Percentiles rank a stretch among this genome's conserved stretches.
Evolutionary conservation across 2,113 vertebrate genomes (phyloP).

Genomic region (Sterna hirundo): DNA sequence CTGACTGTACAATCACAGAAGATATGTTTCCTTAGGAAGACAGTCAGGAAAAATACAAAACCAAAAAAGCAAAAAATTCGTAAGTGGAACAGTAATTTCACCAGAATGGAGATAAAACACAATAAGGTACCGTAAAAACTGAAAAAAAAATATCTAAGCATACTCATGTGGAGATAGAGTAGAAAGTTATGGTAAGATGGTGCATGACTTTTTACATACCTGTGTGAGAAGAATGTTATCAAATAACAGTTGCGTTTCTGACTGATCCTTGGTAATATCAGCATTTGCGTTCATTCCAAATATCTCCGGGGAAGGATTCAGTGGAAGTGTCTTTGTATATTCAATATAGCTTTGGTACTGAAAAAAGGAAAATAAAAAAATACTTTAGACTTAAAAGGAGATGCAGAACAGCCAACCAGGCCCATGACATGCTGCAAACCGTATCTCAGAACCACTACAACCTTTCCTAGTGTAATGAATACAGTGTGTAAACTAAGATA

Average conservation of each 20-base stretch:
- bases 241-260: conserved; percentile 85
- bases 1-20: neutral
- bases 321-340: conserved; percentile 83
- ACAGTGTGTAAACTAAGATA: neutral
- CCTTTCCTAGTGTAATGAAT: neutral
- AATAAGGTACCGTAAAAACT: neutral
- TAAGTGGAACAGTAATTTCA: neutral
- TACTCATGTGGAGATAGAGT: neutral
- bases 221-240: conserved; percentile 87
- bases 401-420: neutral
- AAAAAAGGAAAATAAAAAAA: neutral
- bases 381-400: neutral
- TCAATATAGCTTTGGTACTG: conserved; percentile 84
- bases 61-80: neutral
- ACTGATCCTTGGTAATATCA: conserved; percentile 87
- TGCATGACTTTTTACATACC: conserved; percentile 58
- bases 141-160: neutral
- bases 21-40: neutral
- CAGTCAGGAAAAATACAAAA: neutral
- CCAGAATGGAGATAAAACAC: neutral
- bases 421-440: neutral
- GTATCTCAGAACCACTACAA: neutral
- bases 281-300: conserved; percentile 89
- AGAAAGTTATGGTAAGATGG: neutral
- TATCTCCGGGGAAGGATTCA: conserved; percentile 84